These are phyloP conservation scores for Hafferia zeledoni DNA, from an alignment of 2,797 vertebrate genomes.

Conservation along the genomic window DNA sequence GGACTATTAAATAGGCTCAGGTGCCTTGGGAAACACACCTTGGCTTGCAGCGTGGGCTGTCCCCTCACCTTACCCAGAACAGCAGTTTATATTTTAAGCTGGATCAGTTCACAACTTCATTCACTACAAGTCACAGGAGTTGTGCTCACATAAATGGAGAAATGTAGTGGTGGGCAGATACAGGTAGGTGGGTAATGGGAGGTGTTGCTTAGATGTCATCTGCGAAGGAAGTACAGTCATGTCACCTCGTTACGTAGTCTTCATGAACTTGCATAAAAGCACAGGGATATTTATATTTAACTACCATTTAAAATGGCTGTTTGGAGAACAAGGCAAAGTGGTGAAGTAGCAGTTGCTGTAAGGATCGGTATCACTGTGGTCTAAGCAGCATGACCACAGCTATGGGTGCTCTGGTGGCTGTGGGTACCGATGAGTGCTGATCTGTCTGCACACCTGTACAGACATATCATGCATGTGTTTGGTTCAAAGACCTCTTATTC, in stretches of 20 bases:
- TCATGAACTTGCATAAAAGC: not conserved
- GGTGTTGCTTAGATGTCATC: too few species aligned
- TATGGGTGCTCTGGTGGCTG: not conserved
- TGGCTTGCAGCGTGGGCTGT: not conserved
- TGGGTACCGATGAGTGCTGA: not conserved
- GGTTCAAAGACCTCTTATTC: not conserved
- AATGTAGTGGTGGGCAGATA: not conserved
- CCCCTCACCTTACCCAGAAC: not conserved
- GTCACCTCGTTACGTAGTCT: fast-evolving
- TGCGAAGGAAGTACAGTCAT: not conserved
- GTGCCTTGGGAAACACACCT: not conserved
- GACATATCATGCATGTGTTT: not conserved
- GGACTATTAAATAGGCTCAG: not conserved
- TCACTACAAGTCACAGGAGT: not conserved
- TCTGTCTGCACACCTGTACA: not conserved
- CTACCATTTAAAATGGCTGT: not conserved
- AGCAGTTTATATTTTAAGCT: not conserved
- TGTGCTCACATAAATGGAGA: fast-evolving
- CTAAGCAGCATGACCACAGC: not conserved
- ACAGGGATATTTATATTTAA: not conserved
- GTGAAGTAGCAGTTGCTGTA: not conserved
- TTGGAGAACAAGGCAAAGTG: not conserved
- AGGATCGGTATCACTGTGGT: not conserved
- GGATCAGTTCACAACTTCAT: not conserved
- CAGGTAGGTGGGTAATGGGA: fast-evolving